phyloP scores from a whole-genome alignment of 2,888 invertebrate species.

The Biston stratarius region DNA sequence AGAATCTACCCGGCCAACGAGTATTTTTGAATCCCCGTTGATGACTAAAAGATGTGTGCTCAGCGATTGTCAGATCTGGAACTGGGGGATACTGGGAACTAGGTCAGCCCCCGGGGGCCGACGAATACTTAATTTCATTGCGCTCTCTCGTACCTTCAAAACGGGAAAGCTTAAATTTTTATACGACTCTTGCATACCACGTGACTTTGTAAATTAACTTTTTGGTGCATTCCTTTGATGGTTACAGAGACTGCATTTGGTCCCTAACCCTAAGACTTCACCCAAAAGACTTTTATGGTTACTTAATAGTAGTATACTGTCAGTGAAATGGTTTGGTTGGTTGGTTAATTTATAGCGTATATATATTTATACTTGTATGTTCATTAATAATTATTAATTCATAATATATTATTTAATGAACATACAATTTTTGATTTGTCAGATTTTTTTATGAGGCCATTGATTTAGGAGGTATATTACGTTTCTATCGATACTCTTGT shows the following conservation, averaged over 20 bases:
- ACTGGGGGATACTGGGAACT: slow-evolving; percentile 44
- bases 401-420: too few relatives aligned
- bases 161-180: slow-evolving; percentile 42
- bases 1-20: slow-evolving; percentile 15
- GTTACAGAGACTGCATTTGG: background rate
- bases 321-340: too few relatives aligned
- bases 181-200: slow-evolving; percentile 18
- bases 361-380: too few relatives aligned
- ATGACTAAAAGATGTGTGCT: slow-evolving; percentile 55
- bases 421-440: background rate
- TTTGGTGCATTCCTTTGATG: background rate
- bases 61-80: slow-evolving; percentile 51
- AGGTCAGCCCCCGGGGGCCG: slow-evolving; percentile 51
- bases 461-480: background rate
- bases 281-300: background rate
- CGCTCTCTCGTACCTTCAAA: slow-evolving; percentile 37
- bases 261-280: background rate
- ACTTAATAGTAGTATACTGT: too few relatives aligned
- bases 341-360: too few relatives aligned
- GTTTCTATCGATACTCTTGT: background rate
- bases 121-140: slow-evolving; percentile 60
- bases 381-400: too few relatives aligned
- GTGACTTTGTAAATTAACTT: slow-evolving; percentile 22
- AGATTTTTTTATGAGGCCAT: background rate
- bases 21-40: slow-evolving; percentile 40